Percentiles rank a stretch among this genome's conserved stretches.
Evolutionary conservation across 2,888 invertebrate genomes (phyloP).

Genomic region (Chymomyza caudatula): DNA sequence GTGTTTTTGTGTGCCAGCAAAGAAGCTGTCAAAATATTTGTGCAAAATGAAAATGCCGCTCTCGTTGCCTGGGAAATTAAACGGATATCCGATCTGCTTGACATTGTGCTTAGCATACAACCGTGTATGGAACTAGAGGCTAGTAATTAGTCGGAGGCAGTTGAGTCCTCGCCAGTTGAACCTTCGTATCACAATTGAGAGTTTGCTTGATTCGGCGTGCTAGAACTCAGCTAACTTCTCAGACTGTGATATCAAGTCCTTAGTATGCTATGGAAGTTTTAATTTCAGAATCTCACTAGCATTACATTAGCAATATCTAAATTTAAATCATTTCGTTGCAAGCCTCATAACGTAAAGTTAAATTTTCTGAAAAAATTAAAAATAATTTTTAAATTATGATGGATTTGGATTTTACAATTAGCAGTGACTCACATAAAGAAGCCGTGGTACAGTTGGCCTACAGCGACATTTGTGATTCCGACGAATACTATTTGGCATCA

Average conservation of each 20-base stretch:
- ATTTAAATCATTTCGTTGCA: no score
- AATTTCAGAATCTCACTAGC: no score
- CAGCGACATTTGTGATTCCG: constrained; percentile 30
- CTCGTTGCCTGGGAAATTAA: constrained; percentile 51
- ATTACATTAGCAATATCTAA: no score
- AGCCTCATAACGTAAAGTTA: no score
- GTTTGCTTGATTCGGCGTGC: no score
- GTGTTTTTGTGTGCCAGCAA: neutral
- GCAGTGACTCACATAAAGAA: constrained; percentile 21
- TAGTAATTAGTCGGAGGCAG: neutral
- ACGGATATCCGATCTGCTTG: constrained; percentile 52
- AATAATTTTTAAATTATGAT: no score
- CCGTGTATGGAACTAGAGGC: neutral
- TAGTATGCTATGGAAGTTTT: no score
- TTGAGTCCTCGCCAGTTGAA: neutral
- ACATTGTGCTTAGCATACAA: constrained; percentile 19
- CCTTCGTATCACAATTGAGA: no score
- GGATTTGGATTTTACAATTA: no score
- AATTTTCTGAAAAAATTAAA: no score
- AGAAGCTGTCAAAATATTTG: constrained; percentile 34
- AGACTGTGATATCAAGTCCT: no score
- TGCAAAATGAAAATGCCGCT: constrained; percentile 19
- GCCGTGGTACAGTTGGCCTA: constrained; percentile 38
- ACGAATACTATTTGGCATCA: constrained; percentile 41
- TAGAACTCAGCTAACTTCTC: no score